Percentiles rank a stretch among this genome's conserved stretches.
Conservation (phyloP, 2,888 invertebrate genomes). For the Drosophila silvestris region DNA sequence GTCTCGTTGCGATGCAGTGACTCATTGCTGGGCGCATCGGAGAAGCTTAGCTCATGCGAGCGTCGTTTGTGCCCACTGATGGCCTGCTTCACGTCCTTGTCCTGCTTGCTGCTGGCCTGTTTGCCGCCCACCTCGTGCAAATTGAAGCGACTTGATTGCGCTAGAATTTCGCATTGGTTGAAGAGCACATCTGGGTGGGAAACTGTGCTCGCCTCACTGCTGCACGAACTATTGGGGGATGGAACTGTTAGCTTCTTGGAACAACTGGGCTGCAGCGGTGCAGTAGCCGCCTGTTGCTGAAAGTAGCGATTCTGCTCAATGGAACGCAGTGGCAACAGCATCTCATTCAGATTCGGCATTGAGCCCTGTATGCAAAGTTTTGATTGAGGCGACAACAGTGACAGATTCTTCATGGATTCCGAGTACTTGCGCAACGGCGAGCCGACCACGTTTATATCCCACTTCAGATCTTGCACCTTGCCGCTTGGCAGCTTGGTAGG, state of each 20-base stretch:
- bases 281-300: slow-evolving; percentile 31
- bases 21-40: slow-evolving; percentile 68
- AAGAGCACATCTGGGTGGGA: slow-evolving; percentile 80
- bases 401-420: slow-evolving; percentile 84
- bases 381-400: slow-evolving; percentile 70
- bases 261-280: slow-evolving; percentile 5
- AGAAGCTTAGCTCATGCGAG: slow-evolving; percentile 72
- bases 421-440: slow-evolving; percentile 84
- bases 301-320: slow-evolving; percentile 85
- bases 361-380: slow-evolving; percentile 83
- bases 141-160: slow-evolving; percentile 85
- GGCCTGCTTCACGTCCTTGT: background rate
- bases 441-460: slow-evolving; percentile 82
- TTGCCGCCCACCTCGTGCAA: slow-evolving; percentile 81
- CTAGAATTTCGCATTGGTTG: slow-evolving; percentile 84
- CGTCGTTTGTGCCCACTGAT: slow-evolving; percentile 59
- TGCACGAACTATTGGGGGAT: slow-evolving; percentile 65
- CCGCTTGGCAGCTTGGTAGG: slow-evolving; percentile 16
- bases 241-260: slow-evolving; percentile 24
- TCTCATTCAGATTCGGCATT: slow-evolving; percentile 85
- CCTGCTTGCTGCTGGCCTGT: slow-evolving; percentile 51
- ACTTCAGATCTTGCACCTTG: slow-evolving; percentile 67
- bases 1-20: slow-evolving; percentile 52
- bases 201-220: slow-evolving; percentile 71
- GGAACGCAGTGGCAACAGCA: slow-evolving; percentile 82